These are phyloP conservation scores for Sycobia sp. DNA, from an alignment of 1,140 invertebrate species.

Conservation along the genomic window DNA sequence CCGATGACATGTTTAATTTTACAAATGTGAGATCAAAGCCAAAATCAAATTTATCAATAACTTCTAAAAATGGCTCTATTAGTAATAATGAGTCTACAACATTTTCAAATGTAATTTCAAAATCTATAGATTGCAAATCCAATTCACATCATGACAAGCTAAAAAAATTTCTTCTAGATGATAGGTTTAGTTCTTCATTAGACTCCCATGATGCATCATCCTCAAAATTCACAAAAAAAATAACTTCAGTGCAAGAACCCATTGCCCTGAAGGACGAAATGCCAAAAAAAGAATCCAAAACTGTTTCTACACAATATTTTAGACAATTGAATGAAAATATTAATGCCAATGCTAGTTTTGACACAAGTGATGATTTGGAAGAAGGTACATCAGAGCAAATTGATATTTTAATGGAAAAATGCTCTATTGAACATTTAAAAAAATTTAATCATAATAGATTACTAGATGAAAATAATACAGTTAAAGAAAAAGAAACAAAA, in stretches of 20 bases:
- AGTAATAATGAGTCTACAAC: too few species aligned
- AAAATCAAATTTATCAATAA: not conserved
- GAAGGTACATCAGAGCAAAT: not conserved
- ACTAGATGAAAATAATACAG: not conserved
- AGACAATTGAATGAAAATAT: not conserved
- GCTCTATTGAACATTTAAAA: not conserved
- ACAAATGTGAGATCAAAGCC: not conserved
- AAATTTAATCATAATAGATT: not conserved
- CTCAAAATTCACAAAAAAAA: too few species aligned
- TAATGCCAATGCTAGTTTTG: not conserved
- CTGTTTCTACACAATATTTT: too few species aligned
- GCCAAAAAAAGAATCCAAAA: too few species aligned
- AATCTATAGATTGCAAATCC: too few species aligned
- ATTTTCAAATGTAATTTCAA: too few species aligned
- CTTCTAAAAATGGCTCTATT: not conserved
- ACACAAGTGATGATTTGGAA: not conserved
- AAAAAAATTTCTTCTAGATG: too few species aligned
- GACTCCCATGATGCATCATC: conserved; percentile 16
- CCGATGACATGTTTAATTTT: conserved; percentile 16
- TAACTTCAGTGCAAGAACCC: too few species aligned
- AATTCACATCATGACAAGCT: not conserved
- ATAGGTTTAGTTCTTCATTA: not conserved
- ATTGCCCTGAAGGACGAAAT: too few species aligned
- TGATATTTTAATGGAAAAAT: not conserved
- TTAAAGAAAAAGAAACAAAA: not conserved